Evolutionary conservation across 2,888 invertebrate genomes (phyloP), one percentile per base, ranked within the genome.

Genomic region (Formica aserva): DNA sequence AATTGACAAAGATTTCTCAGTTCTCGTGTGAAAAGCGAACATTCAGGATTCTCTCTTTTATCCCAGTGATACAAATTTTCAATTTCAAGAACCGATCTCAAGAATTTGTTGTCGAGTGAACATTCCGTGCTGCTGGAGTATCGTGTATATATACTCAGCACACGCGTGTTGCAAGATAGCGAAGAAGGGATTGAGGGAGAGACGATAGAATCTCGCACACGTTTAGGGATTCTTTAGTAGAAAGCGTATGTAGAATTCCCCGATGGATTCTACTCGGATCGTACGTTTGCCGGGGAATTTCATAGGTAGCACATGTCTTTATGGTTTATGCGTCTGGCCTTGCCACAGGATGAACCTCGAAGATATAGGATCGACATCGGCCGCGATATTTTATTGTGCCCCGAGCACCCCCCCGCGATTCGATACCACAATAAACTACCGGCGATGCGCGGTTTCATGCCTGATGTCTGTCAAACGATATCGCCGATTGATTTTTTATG

Each of bases 281-380:
- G 84, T 89, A 88, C 82, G 71, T 86, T 86, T 85, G 52, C 84
- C 74, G 29, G 57, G 57, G 82, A 87, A 86, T 90, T 90, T 86
- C 88, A 87, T 90, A 90, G 88, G 84, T 85, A 87, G 84, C 90
- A 87, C 88, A 88, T 90, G 92, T 90, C 88, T 89, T 91, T 90
- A 89, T 91, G 90, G 91, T 92, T 92, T 92, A 92, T 92, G 92
- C 90, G 92, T 91, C 91, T 92, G 88, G 91, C 84, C 71, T 82
- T 62, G 71, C 74, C 81, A 69, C 38, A 80, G 52, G 85, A 89
- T 88, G 89, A 89, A 89, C 83, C 85, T 69, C 67, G 66, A 85
- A 83, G 87, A 89, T 87, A 82, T 87, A 89, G 78, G 69, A 88
- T 77, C 78, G 85, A 85, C 85, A 78, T 85, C 57, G 84, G 81